Percentiles rank a stretch among this genome's conserved stretches.
phyloP scores from a whole-genome alignment of 2,797 vertebrate species.

The Chrysocyon brachyurus region DNA sequence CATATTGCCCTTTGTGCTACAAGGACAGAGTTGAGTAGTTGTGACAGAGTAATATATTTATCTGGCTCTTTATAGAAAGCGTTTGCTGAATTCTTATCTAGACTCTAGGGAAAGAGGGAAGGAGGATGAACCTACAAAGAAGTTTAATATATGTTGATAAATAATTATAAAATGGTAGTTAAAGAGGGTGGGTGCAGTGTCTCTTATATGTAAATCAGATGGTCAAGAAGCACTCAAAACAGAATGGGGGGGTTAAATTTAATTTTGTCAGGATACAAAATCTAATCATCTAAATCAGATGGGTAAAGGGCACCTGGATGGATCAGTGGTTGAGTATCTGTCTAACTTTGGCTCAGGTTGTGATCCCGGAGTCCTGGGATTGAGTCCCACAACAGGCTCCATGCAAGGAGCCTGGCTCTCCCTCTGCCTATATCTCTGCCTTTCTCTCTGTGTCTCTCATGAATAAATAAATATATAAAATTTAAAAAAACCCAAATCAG shows the following conservation, averaged over 20 bases:
- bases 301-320: too few relatives aligned
- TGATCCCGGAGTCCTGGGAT: too few relatives aligned
- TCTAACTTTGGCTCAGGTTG: too few relatives aligned
- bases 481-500: background rate
- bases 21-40: background rate
- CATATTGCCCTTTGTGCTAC: background rate
- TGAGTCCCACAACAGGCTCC: too few relatives aligned
- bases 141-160: background rate
- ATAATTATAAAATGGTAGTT: background rate
- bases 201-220: background rate
- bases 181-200: background rate
- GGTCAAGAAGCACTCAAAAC: background rate
- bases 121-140: background rate
- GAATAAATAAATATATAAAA: too few relatives aligned
- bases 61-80: background rate
- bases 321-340: too few relatives aligned
- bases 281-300: too few relatives aligned
- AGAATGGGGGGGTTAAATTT: background rate
- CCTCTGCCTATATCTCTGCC: too few relatives aligned
- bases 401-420: too few relatives aligned
- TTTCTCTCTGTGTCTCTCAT: too few relatives aligned
- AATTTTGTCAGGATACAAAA: conserved; percentile 24
- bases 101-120: background rate
- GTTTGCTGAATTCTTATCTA: conserved; percentile 19
- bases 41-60: background rate